A percentile compares a stretch with the other conserved stretches of the same genome.
phyloP scores from a whole-genome alignment of 1,140 invertebrate genomes.

The Zaprionus vittiger region DNA sequence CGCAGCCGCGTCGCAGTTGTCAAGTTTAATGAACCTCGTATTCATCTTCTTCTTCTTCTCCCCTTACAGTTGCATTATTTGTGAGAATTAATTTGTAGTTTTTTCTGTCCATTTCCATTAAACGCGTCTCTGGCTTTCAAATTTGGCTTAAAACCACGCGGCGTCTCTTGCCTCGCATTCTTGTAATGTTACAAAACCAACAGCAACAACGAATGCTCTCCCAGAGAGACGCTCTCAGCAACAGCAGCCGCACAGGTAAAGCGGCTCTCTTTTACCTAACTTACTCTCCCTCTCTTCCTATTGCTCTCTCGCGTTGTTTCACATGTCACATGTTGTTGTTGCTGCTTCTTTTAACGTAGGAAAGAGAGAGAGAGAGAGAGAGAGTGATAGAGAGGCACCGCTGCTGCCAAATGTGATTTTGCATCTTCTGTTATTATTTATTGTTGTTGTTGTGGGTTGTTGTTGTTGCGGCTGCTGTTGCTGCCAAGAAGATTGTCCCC shows the following conservation, averaged over 20 bases:
- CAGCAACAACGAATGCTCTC: conserved; percentile 23
- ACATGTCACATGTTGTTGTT: conserved; percentile 65
- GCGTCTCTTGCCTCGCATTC: conserved; percentile 50
- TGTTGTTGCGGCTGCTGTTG: conserved; percentile 7
- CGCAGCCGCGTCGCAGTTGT: conserved; percentile 14
- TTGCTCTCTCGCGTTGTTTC: conserved; percentile 19
- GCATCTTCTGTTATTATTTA: conserved; percentile 27
- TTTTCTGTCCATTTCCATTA: conserved; percentile 60
- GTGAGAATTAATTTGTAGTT: conserved; percentile 13
- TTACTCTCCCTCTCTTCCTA: conserved; percentile 29
- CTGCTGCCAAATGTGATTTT: conserved; percentile 40
- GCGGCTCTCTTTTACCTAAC: conserved; percentile 5
- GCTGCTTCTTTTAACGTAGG: conserved; percentile 17
- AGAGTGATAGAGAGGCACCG: neutral
- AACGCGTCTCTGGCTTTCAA: conserved; percentile 27
- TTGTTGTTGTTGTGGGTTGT: conserved; percentile 20
- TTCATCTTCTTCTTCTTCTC: neutral
- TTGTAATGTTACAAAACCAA: conserved; percentile 68
- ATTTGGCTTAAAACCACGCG: conserved; percentile 56
- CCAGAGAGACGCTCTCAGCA: conserved; percentile 22
- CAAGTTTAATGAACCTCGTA: conserved; percentile 67
- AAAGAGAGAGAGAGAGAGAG: neutral
- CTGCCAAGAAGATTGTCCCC: conserved; percentile 63
- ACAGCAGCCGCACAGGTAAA: conserved; percentile 17
- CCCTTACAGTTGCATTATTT: conserved; percentile 1